Conservation (phyloP, 2,888 invertebrate species). For the Girardia tigrina region DNA sequence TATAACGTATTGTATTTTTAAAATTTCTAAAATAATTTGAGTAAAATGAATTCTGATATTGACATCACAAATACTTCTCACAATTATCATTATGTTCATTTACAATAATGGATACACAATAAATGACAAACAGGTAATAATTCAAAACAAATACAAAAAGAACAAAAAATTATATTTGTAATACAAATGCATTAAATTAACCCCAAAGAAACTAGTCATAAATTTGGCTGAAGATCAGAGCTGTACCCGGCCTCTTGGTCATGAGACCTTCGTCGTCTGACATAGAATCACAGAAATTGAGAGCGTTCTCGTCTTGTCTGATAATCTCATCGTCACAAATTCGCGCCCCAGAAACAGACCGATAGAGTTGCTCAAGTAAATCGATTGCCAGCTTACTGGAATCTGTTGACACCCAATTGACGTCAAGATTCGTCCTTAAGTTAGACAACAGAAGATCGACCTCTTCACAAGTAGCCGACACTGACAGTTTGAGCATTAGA, state of each 20-base stretch:
- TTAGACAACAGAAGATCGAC: not conserved
- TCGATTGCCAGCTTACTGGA: not conserved
- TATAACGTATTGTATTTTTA: too few species aligned
- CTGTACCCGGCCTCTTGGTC: conserved; percentile 9
- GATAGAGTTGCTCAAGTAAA: not conserved
- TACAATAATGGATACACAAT: too few species aligned
- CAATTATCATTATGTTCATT: too few species aligned
- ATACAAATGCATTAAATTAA: too few species aligned
- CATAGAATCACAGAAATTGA: not conserved
- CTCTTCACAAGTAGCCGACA: not conserved
- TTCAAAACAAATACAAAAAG: too few species aligned
- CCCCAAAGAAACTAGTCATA: conserved; percentile 17
- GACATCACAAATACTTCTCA: too few species aligned
- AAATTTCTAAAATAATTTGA: too few species aligned
- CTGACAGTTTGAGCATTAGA: conserved; percentile 1
- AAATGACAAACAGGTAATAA: too few species aligned
- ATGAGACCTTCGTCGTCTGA: conserved; percentile 8
- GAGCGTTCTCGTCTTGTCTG: not conserved
- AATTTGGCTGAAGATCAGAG: not conserved
- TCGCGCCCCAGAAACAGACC: not conserved
- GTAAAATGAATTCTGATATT: too few species aligned
- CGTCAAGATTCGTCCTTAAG: not conserved
- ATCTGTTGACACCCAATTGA: not conserved
- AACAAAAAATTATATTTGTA: too few species aligned
- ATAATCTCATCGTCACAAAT: not conserved